Percentiles rank a stretch among this genome's conserved stretches.
phyloP scores from a whole-genome alignment of 2,888 invertebrate genomes.

The Caenorhabditis sp. region DNA sequence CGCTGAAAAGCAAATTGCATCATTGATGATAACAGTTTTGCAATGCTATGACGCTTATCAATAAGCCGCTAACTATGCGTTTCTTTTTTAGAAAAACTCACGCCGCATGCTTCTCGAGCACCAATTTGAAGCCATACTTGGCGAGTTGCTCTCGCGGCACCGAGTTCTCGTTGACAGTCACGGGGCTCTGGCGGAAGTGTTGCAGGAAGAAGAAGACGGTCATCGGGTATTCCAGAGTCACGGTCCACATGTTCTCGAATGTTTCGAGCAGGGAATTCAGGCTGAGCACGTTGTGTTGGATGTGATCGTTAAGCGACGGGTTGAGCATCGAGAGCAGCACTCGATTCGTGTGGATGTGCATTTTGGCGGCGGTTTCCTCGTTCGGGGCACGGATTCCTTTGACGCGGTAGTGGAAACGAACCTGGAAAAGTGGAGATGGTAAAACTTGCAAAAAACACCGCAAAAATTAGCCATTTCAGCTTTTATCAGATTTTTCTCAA shows the following conservation, averaged over 20 bases:
- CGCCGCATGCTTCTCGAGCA: conserved; percentile 17
- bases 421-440: too few relatives aligned
- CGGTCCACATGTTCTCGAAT: conserved; percentile 14
- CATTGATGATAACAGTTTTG: too few relatives aligned
- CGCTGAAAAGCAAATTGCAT: conserved; percentile 7
- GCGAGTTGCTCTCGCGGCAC: background rate
- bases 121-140: conserved; percentile 12
- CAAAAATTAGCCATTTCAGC: too few relatives aligned
- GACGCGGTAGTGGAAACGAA: conserved; percentile 7
- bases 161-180: conserved; percentile 4
- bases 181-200: conserved; percentile 14
- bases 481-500: too few relatives aligned
- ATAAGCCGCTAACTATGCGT: background rate
- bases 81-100: background rate
- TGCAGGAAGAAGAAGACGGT: conserved; percentile 22
- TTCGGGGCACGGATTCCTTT: background rate
- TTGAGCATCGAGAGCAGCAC: conserved; percentile 10
- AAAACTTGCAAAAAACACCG: too few relatives aligned
- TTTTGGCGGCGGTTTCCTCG: background rate
- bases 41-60: too few relatives aligned
- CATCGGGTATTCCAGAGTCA: conserved; percentile 15
- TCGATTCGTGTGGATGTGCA: conserved; percentile 21
- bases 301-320: background rate
- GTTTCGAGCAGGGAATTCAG: conserved; percentile 5
- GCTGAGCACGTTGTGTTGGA: conserved; percentile 4